Evolutionary conservation across 2,888 invertebrate genomes (phyloP).

Genomic region (Thyatira batis): DNA sequence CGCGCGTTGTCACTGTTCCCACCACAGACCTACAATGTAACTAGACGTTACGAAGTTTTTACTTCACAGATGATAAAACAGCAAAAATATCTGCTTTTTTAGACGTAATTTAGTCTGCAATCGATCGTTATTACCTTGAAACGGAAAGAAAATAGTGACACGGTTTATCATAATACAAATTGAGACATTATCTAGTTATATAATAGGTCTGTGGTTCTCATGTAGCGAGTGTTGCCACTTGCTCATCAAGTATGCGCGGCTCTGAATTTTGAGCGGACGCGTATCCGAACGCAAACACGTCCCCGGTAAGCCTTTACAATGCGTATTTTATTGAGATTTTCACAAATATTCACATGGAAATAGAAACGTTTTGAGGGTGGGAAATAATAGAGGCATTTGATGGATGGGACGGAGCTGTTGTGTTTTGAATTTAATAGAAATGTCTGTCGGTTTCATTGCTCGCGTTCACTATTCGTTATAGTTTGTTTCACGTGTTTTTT

Average conservation of each 20-base stretch:
- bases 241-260: slow-evolving; percentile 59
- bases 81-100: too few species aligned
- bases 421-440: not conserved
- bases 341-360: slow-evolving; percentile 16
- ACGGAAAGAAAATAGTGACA: too few species aligned
- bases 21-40: too few species aligned
- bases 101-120: too few species aligned
- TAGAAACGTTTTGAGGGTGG: slow-evolving; percentile 2
- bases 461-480: too few species aligned
- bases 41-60: too few species aligned
- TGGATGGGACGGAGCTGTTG: not conserved
- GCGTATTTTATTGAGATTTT: slow-evolving; percentile 43
- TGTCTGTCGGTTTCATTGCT: not conserved
- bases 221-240: slow-evolving; percentile 19
- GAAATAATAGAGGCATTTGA: slow-evolving; percentile 2
- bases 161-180: too few species aligned
- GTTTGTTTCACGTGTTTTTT: too few species aligned
- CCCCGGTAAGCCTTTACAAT: slow-evolving; percentile 46
- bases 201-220: slow-evolving; percentile 45
- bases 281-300: slow-evolving; percentile 46
- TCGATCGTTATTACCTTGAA: too few species aligned
- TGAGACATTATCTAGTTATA: too few species aligned
- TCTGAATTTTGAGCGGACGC: slow-evolving; percentile 52
- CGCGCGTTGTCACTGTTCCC: not conserved
- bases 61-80: too few species aligned